Conservation (phyloP, 1,140 invertebrate genomes). For the Mycetomoellerius zeteki region DNA sequence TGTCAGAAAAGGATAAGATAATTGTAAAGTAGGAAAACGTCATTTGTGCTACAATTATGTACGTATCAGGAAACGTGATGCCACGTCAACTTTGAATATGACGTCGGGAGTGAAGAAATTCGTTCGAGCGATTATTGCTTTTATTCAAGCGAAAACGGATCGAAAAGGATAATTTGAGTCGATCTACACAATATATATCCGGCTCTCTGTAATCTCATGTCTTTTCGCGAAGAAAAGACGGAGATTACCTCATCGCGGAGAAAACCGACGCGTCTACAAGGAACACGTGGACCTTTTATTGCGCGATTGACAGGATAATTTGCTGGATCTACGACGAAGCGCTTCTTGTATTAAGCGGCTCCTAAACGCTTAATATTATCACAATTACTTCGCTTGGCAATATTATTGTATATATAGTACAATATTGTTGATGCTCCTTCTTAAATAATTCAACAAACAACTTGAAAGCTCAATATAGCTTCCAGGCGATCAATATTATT, state of each 20-base stretch:
- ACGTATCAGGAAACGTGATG: not conserved
- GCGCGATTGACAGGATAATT: slow-evolving; percentile 46
- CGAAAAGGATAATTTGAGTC: slow-evolving; percentile 6
- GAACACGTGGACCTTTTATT: not conserved
- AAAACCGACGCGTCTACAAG: not conserved
- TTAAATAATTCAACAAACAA: no score
- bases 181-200: slow-evolving; percentile 7
- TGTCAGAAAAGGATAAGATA: not conserved
- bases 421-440: no score
- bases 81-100: not conserved
- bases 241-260: not conserved
- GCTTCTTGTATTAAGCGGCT: not conserved
- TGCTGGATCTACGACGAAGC: not conserved
- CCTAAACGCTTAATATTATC: no score
- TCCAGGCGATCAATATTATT: no score
- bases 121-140: not conserved
- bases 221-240: no score
- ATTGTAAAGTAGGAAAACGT: not conserved
- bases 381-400: no score
- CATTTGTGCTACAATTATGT: not conserved
- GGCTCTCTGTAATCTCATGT: not conserved
- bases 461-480: no score
- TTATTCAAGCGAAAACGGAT: not conserved
- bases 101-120: not conserved
- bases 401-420: no score